Evolutionary conservation across 2,113 vertebrate genomes (phyloP).

Genomic region (Salminus brasiliensis): DNA sequence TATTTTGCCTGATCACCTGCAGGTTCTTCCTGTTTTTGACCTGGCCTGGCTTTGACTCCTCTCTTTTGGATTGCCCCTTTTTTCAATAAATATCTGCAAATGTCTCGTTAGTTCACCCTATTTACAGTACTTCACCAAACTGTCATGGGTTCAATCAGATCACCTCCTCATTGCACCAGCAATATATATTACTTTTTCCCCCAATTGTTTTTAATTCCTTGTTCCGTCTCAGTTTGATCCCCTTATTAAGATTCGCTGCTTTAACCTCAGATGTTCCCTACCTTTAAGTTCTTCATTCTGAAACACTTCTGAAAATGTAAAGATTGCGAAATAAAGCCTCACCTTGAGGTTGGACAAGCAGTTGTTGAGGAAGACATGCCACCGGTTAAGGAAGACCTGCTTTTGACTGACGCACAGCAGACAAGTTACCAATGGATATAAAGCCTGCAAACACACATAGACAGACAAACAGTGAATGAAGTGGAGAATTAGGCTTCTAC

Average conservation of each 20-base stretch:
- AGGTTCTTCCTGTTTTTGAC: too few species aligned
- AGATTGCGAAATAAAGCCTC: conserved; percentile 21
- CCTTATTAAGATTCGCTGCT: background rate
- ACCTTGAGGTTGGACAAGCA: conserved; percentile 99
- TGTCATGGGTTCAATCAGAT: too few species aligned
- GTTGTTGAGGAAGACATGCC: conserved; percentile 99
- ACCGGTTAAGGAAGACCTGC: conserved; percentile 95
- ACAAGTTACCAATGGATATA: conserved; percentile 97
- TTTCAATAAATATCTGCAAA: too few species aligned
- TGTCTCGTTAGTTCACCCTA: too few species aligned
- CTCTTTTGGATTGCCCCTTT: too few species aligned
- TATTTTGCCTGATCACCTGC: too few species aligned
- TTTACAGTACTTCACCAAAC: too few species aligned
- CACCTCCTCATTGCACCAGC: too few species aligned
- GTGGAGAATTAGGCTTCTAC: too few species aligned
- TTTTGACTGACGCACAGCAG: conserved; percentile 99
- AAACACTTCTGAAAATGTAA: background rate
- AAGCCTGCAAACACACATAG: conserved; percentile 76
- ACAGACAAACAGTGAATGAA: too few species aligned
- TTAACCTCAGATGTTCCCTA: background rate
- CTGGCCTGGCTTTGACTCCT: too few species aligned
- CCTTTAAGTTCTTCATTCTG: background rate
- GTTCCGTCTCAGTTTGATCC: background rate
- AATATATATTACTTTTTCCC: background rate
- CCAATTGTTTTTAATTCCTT: background rate